Percentiles rank a stretch among this genome's conserved stretches.
Evolutionary conservation across 2,797 vertebrate genomes (phyloP).

Genomic region (Pipistrellus pygmaeus): DNA sequence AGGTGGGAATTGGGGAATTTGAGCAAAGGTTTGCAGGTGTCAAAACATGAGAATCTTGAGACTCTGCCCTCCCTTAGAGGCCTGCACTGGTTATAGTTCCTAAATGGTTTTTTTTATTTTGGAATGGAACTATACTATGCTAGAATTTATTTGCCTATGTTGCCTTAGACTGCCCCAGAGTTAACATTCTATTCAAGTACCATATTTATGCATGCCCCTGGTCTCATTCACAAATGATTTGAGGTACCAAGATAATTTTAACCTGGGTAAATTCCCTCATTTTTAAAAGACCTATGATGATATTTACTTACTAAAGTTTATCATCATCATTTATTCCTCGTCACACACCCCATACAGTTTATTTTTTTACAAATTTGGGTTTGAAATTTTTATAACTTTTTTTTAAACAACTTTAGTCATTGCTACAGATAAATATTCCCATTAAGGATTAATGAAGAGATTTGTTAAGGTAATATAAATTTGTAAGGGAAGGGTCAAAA

Average conservation of each 20-base stretch:
- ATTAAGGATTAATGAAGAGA: not conserved
- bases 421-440: not conserved
- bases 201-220: not conserved
- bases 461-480: not conserved
- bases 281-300: not conserved
- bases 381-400: constrained; percentile 28
- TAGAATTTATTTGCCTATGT: not conserved
- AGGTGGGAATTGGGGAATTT: not conserved
- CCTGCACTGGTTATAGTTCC: not conserved
- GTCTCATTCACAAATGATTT: constrained; percentile 44
- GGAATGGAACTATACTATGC: not conserved
- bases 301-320: constrained; percentile 28
- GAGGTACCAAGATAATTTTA: constrained; percentile 8
- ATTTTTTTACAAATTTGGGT: not conserved
- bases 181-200: not conserved
- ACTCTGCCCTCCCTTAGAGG: not conserved
- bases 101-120: not conserved
- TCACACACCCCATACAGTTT: not conserved
- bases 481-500: not conserved
- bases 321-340: not conserved
- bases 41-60: not conserved
- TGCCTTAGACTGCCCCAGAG: not conserved
- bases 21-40: not conserved
- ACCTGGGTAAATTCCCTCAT: not conserved
- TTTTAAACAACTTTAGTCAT: not conserved